Evolutionary conservation across 92 coral and sea anemone genomes (phyloP).

Genomic region (Metridium senile): DNA sequence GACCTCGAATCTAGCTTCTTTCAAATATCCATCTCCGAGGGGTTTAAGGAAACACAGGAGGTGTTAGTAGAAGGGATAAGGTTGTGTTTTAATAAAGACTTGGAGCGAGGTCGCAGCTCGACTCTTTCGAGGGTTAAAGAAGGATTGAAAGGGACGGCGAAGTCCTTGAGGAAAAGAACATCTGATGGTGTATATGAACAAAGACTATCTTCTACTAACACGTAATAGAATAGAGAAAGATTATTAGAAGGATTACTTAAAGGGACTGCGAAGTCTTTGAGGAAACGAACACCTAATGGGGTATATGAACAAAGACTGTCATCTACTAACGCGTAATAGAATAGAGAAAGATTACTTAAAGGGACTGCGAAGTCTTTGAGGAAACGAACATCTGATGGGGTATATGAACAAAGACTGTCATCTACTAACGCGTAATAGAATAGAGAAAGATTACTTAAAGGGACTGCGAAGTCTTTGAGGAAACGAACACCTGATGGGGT

Average conservation of each 20-base stretch:
- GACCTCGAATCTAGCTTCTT: constrained; percentile 84
- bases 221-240: neutral
- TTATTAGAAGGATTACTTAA: constrained; percentile 55
- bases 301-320: neutral
- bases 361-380: constrained; percentile 36
- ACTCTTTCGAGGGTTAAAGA: constrained; percentile 57
- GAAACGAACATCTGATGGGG: constrained; percentile 18
- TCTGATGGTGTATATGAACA: constrained; percentile 15
- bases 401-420: neutral
- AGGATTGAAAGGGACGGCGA: constrained; percentile 51
- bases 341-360: constrained; percentile 46
- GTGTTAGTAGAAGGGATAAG: constrained; percentile 69
- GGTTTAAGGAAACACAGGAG: constrained; percentile 77
- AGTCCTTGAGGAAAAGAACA: constrained; percentile 29
- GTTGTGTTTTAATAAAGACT: constrained; percentile 39
- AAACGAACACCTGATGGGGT: constrained; percentile 21
- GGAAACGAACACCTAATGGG: constrained; percentile 19
- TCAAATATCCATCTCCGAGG: constrained; percentile 79
- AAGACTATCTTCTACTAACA: neutral
- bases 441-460: constrained; percentile 51
- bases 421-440: neutral
- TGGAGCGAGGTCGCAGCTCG: constrained; percentile 48
- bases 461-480: constrained; percentile 31
- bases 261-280: constrained; percentile 37
- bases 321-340: neutral